Percentiles rank a stretch among this genome's conserved stretches.
phyloP scores from a whole-genome alignment of 1,140 invertebrate genomes.

The Oncopodura yosiiana region DNA sequence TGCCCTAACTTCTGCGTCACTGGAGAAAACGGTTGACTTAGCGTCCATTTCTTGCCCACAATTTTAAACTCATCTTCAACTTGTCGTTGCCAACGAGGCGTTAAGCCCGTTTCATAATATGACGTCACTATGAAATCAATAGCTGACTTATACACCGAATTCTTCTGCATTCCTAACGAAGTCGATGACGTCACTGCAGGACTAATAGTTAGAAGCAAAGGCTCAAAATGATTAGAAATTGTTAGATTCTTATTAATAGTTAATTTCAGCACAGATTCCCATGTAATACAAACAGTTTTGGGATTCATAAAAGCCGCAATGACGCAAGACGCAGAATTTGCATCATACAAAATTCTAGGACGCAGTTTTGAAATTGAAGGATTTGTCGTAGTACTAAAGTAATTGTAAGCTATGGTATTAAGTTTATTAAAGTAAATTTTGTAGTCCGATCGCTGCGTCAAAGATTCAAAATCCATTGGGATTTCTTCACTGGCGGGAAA shows the following conservation, averaged over 20 bases:
- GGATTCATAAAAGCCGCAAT: not conserved
- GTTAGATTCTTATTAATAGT: slow-evolving; percentile 8
- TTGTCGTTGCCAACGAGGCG: not conserved
- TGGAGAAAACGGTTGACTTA: not conserved
- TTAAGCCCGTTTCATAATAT: not conserved
- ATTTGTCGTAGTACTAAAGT: slow-evolving; percentile 6
- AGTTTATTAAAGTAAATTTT: slow-evolving; percentile 11
- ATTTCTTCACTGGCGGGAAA: slow-evolving; percentile 4
- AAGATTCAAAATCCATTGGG: slow-evolving; percentile 9
- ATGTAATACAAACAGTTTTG: slow-evolving; percentile 13
- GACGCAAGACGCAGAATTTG: not conserved
- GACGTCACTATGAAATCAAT: not conserved
- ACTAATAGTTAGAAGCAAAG: not conserved
- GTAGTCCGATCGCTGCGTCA: slow-evolving; percentile 9
- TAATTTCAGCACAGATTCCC: not conserved
- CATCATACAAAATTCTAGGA: not conserved
- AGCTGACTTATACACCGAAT: not conserved
- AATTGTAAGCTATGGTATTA: not conserved
- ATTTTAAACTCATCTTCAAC: not conserved
- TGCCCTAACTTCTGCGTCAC: not conserved
- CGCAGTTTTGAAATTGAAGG: not conserved
- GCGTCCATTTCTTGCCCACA: not conserved
- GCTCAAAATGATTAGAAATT: not conserved
- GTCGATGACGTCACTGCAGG: not conserved
- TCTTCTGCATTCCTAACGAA: slow-evolving; percentile 7